Base-by-base conservation (phyloP, 2,113 vertebrate genomes). In the Brachypteracias leptosomus region DNA sequence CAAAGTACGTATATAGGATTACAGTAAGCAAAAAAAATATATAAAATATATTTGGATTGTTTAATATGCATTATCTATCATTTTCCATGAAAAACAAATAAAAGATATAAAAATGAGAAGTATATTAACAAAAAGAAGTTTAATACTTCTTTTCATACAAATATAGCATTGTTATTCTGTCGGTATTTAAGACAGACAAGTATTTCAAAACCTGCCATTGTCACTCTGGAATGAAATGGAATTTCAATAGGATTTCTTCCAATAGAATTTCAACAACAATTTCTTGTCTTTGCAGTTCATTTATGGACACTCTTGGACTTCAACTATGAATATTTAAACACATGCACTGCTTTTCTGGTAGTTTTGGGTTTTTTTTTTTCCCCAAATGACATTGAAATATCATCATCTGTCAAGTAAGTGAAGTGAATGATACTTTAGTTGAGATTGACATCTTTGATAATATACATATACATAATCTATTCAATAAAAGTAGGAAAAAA, bases 361-460 rank as follows among this genome's bases (percentile, higher is more conserved):
- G 7, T 3, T 31, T 70, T 20, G 16, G 3, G 1, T 0, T 12
- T 16, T 7, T 36, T 40, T 44, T 61, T 42, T 47, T 4, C 9
- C 11, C 22, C 7, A 66, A 38, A 55, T 46, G 15, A 33, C 12
- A 35, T 8, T 66, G 44, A 24, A 5, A 36, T 54, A 63, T 65
- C 29, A 59, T 9, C 18, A 42, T 42, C 36, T 46, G 20, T 36
- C 16, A 67, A 36, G 4, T 24, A 55, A n/a, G 5, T 61, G 38
- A 59, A 82, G 6, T 44, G 24, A 71, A 76, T 36, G 18, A 42
- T 49, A 42, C 9, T 33, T 57, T 19, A 84, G 31, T 17, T 72
- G 52, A 82, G 7, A 71, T 36, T 47, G 3, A 33, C 47, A 15
- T 24, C 7, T 47, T 70, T 49, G 52, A 31, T 67, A 31, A 54